phyloP scores from a whole-genome alignment of 2,888 invertebrate genomes.

The Drosophila colorata region DNA sequence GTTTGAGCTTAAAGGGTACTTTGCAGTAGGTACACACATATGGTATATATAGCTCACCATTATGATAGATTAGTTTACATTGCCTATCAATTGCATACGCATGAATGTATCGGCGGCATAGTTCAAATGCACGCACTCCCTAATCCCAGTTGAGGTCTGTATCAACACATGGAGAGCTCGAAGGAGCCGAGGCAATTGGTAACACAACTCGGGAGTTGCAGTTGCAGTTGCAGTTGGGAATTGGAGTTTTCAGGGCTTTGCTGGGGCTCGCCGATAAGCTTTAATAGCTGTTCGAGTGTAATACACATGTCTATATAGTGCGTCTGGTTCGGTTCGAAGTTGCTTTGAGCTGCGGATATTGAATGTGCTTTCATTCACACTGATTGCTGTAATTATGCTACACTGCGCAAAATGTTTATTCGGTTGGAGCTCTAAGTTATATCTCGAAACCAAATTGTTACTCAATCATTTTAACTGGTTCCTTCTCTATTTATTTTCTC shows the following conservation, averaged over 20 bases:
- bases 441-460: too few species aligned
- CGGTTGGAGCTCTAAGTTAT: too few species aligned
- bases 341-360: slow-evolving; percentile 8
- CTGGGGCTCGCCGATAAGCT: slow-evolving; percentile 61
- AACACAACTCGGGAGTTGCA: slow-evolving; percentile 6
- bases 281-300: slow-evolving; percentile 66
- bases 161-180: slow-evolving; percentile 60
- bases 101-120: slow-evolving; percentile 50
- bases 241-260: slow-evolving; percentile 45
- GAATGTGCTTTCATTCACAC: slow-evolving; percentile 30
- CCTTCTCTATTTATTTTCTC: too few species aligned
- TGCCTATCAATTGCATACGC: slow-evolving; percentile 41
- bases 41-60: not conserved
- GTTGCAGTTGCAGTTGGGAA: slow-evolving; percentile 30
- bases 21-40: too few species aligned
- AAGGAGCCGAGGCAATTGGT: slow-evolving; percentile 11
- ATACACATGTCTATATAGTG: slow-evolving; percentile 23
- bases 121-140: slow-evolving; percentile 72
- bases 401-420: slow-evolving; percentile 14
- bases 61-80: slow-evolving; percentile 69
- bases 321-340: not conserved
- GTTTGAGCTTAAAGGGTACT: too few species aligned
- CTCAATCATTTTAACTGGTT: too few species aligned
- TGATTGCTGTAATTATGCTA: slow-evolving; percentile 3
- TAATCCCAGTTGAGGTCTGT: slow-evolving; percentile 84